A percentile compares a stretch with the other conserved stretches of the same genome.
These are phyloP conservation scores for Microtus oregoni DNA, from an alignment of 2,113 vertebrate species.

Conservation along the genomic window DNA sequence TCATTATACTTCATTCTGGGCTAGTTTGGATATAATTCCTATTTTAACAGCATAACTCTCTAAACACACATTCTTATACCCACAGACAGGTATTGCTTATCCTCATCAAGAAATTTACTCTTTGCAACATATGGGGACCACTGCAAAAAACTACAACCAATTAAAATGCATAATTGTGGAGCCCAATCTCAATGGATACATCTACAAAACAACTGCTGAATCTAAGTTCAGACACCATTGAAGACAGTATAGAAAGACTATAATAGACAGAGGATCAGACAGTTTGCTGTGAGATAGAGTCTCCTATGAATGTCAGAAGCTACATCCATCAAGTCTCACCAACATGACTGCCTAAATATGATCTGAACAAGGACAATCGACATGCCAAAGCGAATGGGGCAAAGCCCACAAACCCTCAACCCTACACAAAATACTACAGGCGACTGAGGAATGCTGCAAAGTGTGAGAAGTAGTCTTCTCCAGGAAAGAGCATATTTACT, in stretches of 20 bases:
- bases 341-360: background rate
- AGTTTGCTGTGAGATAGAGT: background rate
- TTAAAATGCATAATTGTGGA: no score
- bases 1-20: no score
- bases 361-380: background rate
- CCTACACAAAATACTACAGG: background rate
- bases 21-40: no score
- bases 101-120: background rate
- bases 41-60: background rate
- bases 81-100: background rate
- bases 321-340: background rate
- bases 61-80: no score
- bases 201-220: background rate
- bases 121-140: background rate
- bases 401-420: background rate
- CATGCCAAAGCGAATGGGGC: background rate
- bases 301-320: background rate
- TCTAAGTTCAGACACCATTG: background rate
- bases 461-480: background rate
- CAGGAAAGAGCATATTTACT: background rate
- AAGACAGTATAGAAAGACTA: background rate
- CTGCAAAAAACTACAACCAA: no score
- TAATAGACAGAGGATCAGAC: background rate
- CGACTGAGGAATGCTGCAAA: background rate
- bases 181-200: background rate